Conservation (phyloP, 2,113 vertebrate species). For the Burhinus bistriatus region DNA sequence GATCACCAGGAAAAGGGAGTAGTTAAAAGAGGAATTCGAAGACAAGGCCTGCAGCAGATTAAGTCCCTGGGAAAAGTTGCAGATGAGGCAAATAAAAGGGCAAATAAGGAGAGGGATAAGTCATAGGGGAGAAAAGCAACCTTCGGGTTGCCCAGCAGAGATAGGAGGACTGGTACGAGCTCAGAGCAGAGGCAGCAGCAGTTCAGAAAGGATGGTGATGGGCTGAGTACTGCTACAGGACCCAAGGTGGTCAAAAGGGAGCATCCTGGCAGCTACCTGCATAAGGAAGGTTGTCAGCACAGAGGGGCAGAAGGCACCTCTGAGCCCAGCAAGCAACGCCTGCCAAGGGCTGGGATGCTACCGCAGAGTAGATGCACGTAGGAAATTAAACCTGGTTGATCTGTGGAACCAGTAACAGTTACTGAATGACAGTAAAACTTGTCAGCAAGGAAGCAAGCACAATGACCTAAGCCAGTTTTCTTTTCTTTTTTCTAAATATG, state of each 20-base stretch:
- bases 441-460: neutral
- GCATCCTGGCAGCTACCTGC: too few species aligned
- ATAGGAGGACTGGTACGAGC: neutral
- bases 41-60: neutral
- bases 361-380: fast-evolving
- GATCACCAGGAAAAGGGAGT: neutral
- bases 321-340: too few species aligned
- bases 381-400: neutral
- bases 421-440: neutral
- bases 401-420: too few species aligned
- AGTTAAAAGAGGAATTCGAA: neutral
- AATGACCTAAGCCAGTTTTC: too few species aligned
- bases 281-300: too few species aligned
- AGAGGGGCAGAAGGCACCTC: neutral
- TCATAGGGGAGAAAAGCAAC: neutral
- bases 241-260: neutral
- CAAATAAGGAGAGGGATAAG: too few species aligned
- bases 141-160: neutral
- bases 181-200: neutral
- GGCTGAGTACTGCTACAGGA: too few species aligned
- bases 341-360: neutral
- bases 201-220: neutral
- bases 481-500: too few species aligned
- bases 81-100: neutral
- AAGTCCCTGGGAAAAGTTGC: neutral